A percentile compares a stretch with the other conserved stretches of the same genome.
Evolutionary conservation across 1,140 invertebrate species (phyloP).

Genomic region (Anthonomus grandis): DNA sequence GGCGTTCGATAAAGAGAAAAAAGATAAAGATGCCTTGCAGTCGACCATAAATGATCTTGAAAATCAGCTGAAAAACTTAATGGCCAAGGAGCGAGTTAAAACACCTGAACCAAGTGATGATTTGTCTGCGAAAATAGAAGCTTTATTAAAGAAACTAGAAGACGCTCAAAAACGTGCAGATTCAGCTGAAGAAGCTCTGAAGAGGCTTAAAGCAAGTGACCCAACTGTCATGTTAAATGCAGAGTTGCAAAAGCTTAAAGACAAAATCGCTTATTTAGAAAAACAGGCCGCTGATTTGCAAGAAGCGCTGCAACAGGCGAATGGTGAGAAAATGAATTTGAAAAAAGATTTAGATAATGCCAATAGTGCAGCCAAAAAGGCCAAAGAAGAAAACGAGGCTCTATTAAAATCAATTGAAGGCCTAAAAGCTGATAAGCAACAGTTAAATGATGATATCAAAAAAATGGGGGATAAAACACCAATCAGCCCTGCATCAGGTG

Average conservation of each 20-base stretch:
- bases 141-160: conserved; percentile 30
- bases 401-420: neutral
- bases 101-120: conserved; percentile 15
- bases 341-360: conserved; percentile 23
- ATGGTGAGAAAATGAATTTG: conserved; percentile 6
- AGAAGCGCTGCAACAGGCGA: conserved; percentile 9
- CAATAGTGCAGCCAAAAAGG: conserved; percentile 9
- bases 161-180: conserved; percentile 27
- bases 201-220: conserved; percentile 25
- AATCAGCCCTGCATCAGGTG: conserved; percentile 5
- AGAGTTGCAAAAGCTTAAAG: conserved; percentile 20
- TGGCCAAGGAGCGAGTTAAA: conserved; percentile 10
- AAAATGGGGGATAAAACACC: conserved; percentile 8
- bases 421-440: conserved; percentile 19
- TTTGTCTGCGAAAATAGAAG: conserved; percentile 23
- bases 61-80: conserved; percentile 19
- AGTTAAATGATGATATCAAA: conserved; percentile 20
- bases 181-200: conserved; percentile 21
- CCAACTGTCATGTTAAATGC: conserved; percentile 27
- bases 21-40: conserved; percentile 28
- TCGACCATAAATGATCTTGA: conserved; percentile 30
- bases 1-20: conserved; percentile 11
- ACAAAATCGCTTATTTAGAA: conserved; percentile 22
- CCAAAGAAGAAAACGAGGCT: conserved; percentile 6
- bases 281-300: conserved; percentile 12